Conservation (phyloP, 2,113 vertebrate genomes). For the Toxotes chatareus region DNA sequence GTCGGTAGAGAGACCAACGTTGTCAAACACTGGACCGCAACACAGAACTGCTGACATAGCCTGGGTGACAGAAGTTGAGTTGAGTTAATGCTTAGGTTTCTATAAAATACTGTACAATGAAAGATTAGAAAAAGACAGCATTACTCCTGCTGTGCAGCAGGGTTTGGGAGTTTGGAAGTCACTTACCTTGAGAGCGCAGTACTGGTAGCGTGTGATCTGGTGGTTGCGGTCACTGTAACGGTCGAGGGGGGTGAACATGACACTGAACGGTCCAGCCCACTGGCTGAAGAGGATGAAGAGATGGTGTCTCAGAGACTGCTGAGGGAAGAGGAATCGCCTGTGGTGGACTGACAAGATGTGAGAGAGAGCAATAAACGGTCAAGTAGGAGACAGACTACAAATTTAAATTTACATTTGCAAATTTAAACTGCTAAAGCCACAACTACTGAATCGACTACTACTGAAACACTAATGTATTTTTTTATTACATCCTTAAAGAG, state of each 20-base stretch:
- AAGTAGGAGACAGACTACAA: background rate
- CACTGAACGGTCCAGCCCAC: slow-evolving; percentile 98
- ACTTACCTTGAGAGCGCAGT: slow-evolving; percentile 95
- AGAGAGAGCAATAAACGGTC: background rate
- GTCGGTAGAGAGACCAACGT: slow-evolving; percentile 96
- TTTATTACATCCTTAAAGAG: background rate
- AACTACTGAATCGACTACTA: background rate
- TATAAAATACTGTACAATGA: background rate
- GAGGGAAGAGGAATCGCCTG: slow-evolving; percentile 96
- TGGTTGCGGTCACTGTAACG: slow-evolving; percentile 98
- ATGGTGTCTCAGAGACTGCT: slow-evolving; percentile 97
- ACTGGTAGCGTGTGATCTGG: slow-evolving; percentile 98
- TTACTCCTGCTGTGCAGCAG: background rate
- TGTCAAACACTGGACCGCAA: slow-evolving; percentile 98
- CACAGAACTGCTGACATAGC: slow-evolving; percentile 99
- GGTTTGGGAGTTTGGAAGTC: background rate
- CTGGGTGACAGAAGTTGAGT: slow-evolving; percentile 73
- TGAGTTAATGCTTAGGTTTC: background rate
- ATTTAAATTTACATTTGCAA: background rate
- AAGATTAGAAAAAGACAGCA: background rate
- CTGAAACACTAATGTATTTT: background rate
- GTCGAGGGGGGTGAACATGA: slow-evolving; percentile 98
- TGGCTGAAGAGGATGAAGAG: slow-evolving; percentile 99
- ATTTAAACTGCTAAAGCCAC: background rate
- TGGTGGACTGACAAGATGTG: slow-evolving; percentile 89